Percentiles rank a stretch among this genome's conserved stretches.
These are phyloP conservation scores for Nematopogon swammerdamellus DNA, from an alignment of 2,888 invertebrate species.

Conservation along the genomic window DNA sequence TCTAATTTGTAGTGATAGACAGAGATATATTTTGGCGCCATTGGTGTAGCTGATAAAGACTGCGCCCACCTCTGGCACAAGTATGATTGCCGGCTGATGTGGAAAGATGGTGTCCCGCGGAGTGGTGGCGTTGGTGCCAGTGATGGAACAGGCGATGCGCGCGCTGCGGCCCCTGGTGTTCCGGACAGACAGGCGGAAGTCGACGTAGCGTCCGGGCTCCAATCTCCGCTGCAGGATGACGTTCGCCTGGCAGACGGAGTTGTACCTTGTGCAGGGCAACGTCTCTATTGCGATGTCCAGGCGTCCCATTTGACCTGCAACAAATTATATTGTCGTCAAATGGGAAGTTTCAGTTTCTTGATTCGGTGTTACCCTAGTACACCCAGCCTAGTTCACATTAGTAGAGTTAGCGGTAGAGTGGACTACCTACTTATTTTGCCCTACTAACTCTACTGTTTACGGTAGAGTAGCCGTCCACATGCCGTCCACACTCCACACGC, in stretches of 20 bases:
- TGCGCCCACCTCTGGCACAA: slow-evolving; percentile 67
- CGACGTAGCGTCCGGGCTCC: slow-evolving; percentile 79
- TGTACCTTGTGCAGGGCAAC: slow-evolving; percentile 80
- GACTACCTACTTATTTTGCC: no score
- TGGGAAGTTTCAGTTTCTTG: no score
- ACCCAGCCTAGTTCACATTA: no score
- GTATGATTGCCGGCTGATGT: slow-evolving; percentile 72
- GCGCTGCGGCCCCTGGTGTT: slow-evolving; percentile 77
- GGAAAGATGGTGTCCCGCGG: slow-evolving; percentile 81
- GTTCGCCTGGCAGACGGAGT: slow-evolving; percentile 87
- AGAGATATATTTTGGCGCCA: no score
- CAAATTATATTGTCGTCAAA: slow-evolving; percentile 3
- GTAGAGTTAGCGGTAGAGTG: no score
- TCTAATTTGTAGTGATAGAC: no score
- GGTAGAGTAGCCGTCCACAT: no score
- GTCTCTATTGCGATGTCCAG: slow-evolving; percentile 76
- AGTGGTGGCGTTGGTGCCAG: slow-evolving; percentile 81
- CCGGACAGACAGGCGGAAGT: slow-evolving; percentile 69
- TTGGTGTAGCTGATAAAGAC: no score
- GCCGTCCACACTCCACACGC: no score
- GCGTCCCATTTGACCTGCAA: slow-evolving; percentile 62
- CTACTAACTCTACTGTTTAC: no score
- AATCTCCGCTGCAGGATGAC: slow-evolving; percentile 73
- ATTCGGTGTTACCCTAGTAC: no score
- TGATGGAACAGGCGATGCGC: slow-evolving; percentile 74